Evolutionary conservation across 2,797 vertebrate species (phyloP).

Genomic region (Cryptoblepharus egeriae): DNA sequence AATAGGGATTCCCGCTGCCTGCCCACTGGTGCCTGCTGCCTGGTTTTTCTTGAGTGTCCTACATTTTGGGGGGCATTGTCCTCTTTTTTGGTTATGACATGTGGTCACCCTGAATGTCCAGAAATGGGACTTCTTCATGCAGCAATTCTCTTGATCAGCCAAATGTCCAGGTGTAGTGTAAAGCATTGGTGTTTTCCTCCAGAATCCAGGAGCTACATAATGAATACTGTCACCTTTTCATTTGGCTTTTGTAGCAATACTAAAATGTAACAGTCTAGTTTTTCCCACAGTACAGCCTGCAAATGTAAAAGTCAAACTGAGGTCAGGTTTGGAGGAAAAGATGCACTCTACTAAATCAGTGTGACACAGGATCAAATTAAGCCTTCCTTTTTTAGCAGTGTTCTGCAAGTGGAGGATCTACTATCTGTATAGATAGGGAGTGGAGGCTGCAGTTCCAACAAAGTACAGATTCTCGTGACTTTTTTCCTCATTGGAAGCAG

Average conservation of each 20-base stretch:
- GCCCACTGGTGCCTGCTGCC: too few relatives aligned
- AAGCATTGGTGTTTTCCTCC: background rate
- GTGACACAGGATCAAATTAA: background rate
- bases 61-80: too few relatives aligned
- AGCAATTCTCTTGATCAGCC: background rate
- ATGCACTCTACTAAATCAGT: background rate
- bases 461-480: background rate
- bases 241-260: conserved; percentile 8
- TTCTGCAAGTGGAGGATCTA: background rate
- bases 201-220: background rate
- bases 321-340: background rate
- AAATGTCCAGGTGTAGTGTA: background rate
- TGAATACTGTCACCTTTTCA: background rate
- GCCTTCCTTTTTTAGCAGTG: background rate
- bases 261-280: background rate
- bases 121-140: background rate
- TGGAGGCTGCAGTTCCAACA: background rate
- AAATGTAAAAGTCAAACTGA: conserved; percentile 24
- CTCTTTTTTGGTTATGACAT: too few relatives aligned
- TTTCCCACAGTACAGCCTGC: conserved; percentile 4
- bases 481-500: background rate
- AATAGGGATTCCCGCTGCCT: too few relatives aligned
- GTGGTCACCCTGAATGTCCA: too few relatives aligned
- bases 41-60: too few relatives aligned
- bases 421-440: background rate